Percentiles rank a stretch among this genome's conserved stretches.
Evolutionary conservation across 2,888 invertebrate genomes (phyloP).

Genomic region (Oscheius sp.): DNA sequence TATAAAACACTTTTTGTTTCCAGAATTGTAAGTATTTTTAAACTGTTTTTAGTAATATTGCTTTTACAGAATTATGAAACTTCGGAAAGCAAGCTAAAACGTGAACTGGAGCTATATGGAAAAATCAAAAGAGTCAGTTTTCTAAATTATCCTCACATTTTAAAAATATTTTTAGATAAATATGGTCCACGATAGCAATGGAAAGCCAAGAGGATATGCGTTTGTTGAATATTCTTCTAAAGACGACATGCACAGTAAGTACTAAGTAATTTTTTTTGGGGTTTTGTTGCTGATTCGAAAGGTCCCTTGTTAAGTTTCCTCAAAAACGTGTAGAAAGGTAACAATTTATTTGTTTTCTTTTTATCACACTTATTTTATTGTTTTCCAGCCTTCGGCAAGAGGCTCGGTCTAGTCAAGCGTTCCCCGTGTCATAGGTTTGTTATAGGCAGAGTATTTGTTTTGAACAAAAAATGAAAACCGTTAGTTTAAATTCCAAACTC

Average conservation of each 20-base stretch:
- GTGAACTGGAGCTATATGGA: slow-evolving; percentile 98
- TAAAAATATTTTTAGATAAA: slow-evolving; percentile 76
- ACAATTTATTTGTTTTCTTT: slow-evolving; percentile 6
- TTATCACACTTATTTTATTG: slow-evolving; percentile 31
- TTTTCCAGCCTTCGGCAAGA: slow-evolving; percentile 37
- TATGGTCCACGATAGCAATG: slow-evolving; percentile 78
- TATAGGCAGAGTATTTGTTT: slow-evolving; percentile 35
- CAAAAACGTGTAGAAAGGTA: slow-evolving; percentile 25
- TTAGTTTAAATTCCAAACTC: not conserved
- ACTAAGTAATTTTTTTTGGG: slow-evolving; percentile 45
- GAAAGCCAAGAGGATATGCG: slow-evolving; percentile 95
- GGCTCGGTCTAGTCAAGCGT: slow-evolving; percentile 40
- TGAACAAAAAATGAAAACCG: not conserved
- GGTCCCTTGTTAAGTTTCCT: not conserved
- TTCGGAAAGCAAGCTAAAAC: slow-evolving; percentile 92
- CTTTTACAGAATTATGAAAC: slow-evolving; percentile 89
- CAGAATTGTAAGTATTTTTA: slow-evolving; percentile 82
- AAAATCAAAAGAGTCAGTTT: slow-evolving; percentile 88
- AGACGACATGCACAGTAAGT: slow-evolving; percentile 99
- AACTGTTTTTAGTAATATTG: not conserved
- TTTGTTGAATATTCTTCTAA: slow-evolving; percentile 99
- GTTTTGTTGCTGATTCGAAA: not conserved
- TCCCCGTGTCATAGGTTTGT: slow-evolving; percentile 49
- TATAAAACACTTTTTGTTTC: slow-evolving; percentile 97
- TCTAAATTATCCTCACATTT: not conserved